Percentiles rank a stretch among this genome's conserved stretches.
These are phyloP conservation scores for Ailuropoda melanoleuca DNA, from an alignment of 2,113 vertebrate genomes.

Conservation along the genomic window DNA sequence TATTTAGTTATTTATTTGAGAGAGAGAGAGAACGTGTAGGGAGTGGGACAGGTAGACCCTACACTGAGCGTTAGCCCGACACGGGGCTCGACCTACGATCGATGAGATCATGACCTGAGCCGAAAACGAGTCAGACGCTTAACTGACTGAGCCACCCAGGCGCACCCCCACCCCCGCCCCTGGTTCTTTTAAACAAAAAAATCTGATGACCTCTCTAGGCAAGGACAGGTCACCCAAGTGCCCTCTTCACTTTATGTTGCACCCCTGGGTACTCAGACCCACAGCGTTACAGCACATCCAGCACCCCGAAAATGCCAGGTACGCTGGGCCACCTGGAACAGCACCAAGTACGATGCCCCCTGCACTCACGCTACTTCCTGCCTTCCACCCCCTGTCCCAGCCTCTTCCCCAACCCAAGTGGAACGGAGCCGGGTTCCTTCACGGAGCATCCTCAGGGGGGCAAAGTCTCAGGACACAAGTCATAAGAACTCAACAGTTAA, in stretches of 20 bases:
- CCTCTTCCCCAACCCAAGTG: neutral
- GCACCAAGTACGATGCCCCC: fast-evolving
- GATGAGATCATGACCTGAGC: neutral
- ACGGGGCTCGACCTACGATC: neutral
- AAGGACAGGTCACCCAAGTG: neutral
- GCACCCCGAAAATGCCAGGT: neutral
- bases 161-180: neutral
- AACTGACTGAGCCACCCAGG: neutral
- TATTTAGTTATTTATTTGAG: neutral
- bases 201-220: neutral
- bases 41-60: neutral
- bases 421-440: neutral
- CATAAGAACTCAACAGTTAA: neutral
- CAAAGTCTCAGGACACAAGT: neutral
- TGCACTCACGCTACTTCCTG: fast-evolving
- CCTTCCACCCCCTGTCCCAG: neutral
- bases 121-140: neutral
- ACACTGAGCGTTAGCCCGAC: neutral
- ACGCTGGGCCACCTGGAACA: neutral
- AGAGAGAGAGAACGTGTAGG: neutral
- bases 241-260: neutral
- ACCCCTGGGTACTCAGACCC: neutral
- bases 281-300: fast-evolving
- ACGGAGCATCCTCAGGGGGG: neutral
- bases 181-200: neutral